Conservation (phyloP, 2,888 invertebrate species). For the Nemurella pictetii region DNA sequence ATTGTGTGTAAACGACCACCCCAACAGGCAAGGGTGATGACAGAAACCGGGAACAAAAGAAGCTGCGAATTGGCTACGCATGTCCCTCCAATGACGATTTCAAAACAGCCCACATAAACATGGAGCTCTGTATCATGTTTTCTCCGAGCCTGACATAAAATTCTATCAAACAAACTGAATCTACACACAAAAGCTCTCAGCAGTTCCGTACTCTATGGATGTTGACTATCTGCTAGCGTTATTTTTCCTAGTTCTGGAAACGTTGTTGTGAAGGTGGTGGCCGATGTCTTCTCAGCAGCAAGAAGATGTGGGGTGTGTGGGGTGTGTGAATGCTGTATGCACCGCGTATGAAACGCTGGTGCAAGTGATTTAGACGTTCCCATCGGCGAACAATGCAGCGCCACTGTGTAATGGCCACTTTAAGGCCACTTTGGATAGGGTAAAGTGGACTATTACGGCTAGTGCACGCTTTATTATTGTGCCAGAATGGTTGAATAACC, state of each 20-base stretch:
- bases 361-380: neutral
- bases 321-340: neutral
- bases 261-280: neutral
- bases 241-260: neutral
- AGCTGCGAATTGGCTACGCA: neutral
- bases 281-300: neutral
- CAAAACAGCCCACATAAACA: neutral
- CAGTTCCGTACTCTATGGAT: neutral
- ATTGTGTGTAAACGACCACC: slow-evolving; percentile 29
- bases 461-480: neutral
- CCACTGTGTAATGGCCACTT: neutral
- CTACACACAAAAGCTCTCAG: slow-evolving; percentile 11
- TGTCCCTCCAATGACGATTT: neutral
- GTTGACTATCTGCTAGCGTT: neutral
- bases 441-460: neutral
- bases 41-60: slow-evolving; percentile 10
- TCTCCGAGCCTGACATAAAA: neutral
- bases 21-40: neutral
- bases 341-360: neutral
- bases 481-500: neutral
- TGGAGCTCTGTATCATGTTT: neutral
- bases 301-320: too few species aligned
- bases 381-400: neutral
- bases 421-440: neutral
- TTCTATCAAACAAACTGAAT: neutral